phyloP scores from a whole-genome alignment of 1,140 invertebrate species.

The Bombus cullumanus region DNA sequence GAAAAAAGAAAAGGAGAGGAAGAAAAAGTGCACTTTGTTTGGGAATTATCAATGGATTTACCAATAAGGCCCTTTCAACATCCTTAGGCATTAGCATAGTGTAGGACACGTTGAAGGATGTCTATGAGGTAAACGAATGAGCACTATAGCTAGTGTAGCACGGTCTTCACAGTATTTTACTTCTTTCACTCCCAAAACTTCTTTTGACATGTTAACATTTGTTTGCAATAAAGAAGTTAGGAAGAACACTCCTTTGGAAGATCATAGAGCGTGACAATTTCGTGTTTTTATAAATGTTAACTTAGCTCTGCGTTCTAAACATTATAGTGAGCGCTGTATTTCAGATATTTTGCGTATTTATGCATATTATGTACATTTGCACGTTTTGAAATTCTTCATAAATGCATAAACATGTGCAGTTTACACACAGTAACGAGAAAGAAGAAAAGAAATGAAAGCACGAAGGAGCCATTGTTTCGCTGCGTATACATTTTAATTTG shows the following conservation, averaged over 20 bases:
- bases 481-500: slow-evolving; percentile 32
- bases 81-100: not conserved
- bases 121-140: not conserved
- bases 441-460: not conserved
- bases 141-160: not conserved
- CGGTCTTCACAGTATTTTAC: not conserved
- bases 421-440: not conserved
- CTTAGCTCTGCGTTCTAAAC: not conserved
- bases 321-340: not conserved
- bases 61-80: not conserved
- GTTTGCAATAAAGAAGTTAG: not conserved
- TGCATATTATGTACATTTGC: not conserved
- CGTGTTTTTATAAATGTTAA: no score
- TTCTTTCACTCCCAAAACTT: not conserved
- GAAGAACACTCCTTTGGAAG: not conserved
- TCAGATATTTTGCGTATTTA: not conserved
- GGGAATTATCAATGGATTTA: not conserved
- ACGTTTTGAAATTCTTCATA: not conserved
- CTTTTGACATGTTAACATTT: not conserved
- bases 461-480: not conserved
- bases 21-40: not conserved
- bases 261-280: not conserved
- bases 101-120: not conserved
- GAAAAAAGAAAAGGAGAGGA: no score
- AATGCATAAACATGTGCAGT: not conserved